Base-by-base conservation (phyloP, 2,113 vertebrate genomes). In the Polypterus senegalus region DNA sequence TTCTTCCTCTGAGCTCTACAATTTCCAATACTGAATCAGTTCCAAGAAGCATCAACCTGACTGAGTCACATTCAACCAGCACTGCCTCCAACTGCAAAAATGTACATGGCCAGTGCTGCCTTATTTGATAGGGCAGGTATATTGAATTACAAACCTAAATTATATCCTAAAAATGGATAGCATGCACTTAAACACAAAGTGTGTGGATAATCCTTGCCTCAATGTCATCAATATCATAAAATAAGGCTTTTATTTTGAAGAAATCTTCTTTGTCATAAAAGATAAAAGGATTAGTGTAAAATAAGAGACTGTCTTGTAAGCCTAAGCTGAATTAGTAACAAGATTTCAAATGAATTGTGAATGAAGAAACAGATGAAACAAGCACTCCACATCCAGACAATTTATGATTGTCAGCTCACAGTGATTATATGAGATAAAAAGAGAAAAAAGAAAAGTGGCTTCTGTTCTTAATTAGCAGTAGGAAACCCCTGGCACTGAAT, bases 241-340 rank as follows among this genome's bases (percentile, higher is more conserved):
- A 57, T 57, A 45, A 45, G 56, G 6, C 56, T 44, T 57, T 57
- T 57, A 57, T 57, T 57, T 57, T 57, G 3, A 57, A 44, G 43
- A 57, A 57, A 57, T 57, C 56, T 57, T 27, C 46, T 57, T 57
- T 57, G 27, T 57, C 56, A 57, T 57, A 57, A 57, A 57, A 57
- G 56, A 57, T 57, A 57, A 57, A 57, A 57, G 56, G 56, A 57
- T 57, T 57, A 57, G 10, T 8, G 27, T 57, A 45, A 57, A 57
- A 57, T 57, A 57, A 44, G 56, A 57, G 56, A 45, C 56, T 27
- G n/a, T 43, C 56, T 57, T 57, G 2, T 44, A 45, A 57, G 56
- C 56, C 56, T 57, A 57, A 57, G 46, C 56, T 1, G 56, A 57
- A 57, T 57, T 7, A 45, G 27, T 57, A 57, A 57, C 56, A 57